Evolutionary conservation across 2,797 vertebrate species (phyloP).

Genomic region (Sebastes iracundus): DNA sequence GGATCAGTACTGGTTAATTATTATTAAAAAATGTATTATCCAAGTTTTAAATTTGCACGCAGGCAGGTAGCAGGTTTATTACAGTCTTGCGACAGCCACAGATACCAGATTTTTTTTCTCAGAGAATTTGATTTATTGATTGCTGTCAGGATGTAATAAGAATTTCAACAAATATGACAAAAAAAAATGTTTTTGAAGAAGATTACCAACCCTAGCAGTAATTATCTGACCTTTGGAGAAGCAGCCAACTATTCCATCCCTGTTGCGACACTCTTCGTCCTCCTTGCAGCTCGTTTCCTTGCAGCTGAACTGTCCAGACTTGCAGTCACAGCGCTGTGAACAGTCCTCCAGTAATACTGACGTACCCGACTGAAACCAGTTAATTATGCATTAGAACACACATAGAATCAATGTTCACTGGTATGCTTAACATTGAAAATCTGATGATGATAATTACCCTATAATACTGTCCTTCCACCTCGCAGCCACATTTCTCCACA

Average conservation of each 20-base stretch:
- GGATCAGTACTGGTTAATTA: not conserved
- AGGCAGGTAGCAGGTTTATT: too few relatives aligned
- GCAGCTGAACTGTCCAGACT: conserved; percentile 27
- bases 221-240: conserved; percentile 10
- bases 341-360: not conserved
- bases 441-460: not conserved
- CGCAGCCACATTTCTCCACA: conserved; percentile 43
- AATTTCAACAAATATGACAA: not conserved
- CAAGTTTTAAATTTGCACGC: too few relatives aligned
- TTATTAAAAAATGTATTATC: not conserved
- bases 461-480: conserved; percentile 29
- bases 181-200: not conserved
- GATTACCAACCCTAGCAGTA: not conserved
- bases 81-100: not conserved
- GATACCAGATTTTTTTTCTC: not conserved
- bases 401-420: not conserved
- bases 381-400: not conserved
- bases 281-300: not conserved
- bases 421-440: not conserved
- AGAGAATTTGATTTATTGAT: not conserved
- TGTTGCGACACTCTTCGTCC: conserved; percentile 26
- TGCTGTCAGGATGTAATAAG: not conserved
- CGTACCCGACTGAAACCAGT: conserved; percentile 1
- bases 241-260: conserved; percentile 12
- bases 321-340: conserved; percentile 18